Base-by-base conservation (phyloP, 2,888 invertebrate genomes). In the Lasioglossum zephyrum region DNA sequence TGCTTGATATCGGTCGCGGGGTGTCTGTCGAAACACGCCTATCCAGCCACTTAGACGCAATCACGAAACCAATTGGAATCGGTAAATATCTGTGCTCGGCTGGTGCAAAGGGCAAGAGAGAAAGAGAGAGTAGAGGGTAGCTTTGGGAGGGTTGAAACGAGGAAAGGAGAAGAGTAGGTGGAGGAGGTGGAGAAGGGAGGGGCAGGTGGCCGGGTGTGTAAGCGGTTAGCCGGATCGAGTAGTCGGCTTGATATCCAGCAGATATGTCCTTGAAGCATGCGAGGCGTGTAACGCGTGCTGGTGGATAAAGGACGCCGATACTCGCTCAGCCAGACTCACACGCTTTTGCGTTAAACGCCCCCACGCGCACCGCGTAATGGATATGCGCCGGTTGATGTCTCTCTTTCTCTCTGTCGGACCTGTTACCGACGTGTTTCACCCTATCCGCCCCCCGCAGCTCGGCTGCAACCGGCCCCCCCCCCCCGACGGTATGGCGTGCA, bases 231-330 rank as follows among this genome's bases (percentile, higher is more conserved):
- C 81, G 82, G 82, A 84, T 92, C 90, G 91, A 92, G 92, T 85
- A 90, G 91, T 88, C 90, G 89, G 89, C 88, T 92, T 88, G 92
- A 93, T 93, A 93, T 92, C 91, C 87, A 88, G 74, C 92, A 94
- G 94, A 95, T 94, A 95, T 94, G 93, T 94, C 94, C 93, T 94
- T 92, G 90, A 91, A 94, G 93, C 95, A 95, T 95, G 95, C 95
- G 93, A 95, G 83, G 87, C 91, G 92, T 92, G 94, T 77, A 85
- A 77, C 73, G 49, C 69, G 93, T 93, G 77, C 44, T 49, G 63
- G 66, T 41, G 75, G 78, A 88, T 85, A 89, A 84, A 90, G 85
- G 81, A 89, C 86, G 81, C 76, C 77, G 80, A 84, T 90, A 86
- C 77, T 74, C 84, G 81, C 73, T 22, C 41, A 70, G 36, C 31